These are phyloP conservation scores for Homarus americanus DNA, from an alignment of 1,140 invertebrate genomes.

Conservation along the genomic window DNA sequence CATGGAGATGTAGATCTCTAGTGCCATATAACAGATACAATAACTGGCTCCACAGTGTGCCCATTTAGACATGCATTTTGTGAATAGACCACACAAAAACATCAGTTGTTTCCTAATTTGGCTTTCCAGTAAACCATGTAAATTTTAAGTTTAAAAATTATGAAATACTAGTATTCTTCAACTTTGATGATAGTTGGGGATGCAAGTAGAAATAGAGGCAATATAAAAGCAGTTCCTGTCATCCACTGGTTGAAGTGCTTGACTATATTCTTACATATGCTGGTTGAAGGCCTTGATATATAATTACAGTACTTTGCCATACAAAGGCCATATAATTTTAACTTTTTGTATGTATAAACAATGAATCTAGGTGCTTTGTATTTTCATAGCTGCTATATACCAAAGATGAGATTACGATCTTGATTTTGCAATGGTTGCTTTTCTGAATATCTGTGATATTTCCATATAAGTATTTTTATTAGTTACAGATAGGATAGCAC, in stretches of 20 bases:
- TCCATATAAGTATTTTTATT: conserved; percentile 62
- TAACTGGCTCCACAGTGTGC: background rate
- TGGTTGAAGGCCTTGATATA: conserved; percentile 12
- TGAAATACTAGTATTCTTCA: background rate
- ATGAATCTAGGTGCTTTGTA: conserved; percentile 65
- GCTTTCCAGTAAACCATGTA: background rate
- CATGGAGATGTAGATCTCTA: conserved; percentile 3
- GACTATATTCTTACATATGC: conserved; percentile 8
- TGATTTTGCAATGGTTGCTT: conserved; percentile 65
- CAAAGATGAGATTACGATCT: conserved; percentile 61
- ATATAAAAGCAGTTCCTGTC: background rate
- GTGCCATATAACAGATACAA: background rate
- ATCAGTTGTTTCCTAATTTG: background rate
- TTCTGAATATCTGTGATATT: conserved; percentile 71
- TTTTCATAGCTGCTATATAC: conserved; percentile 60
- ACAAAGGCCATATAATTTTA: conserved; percentile 29
- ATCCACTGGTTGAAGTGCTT: background rate
- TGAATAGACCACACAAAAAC: background rate
- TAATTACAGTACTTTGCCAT: conserved; percentile 7
- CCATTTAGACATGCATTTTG: conserved; percentile 5
- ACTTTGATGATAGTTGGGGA: too few relatives aligned
- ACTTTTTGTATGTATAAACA: conserved; percentile 38
- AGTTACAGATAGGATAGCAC: conserved; percentile 52
- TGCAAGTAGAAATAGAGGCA: too few relatives aligned
- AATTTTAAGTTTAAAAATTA: background rate